Percentiles rank a stretch among this genome's conserved stretches.
phyloP scores from a whole-genome alignment of 2,888 invertebrate genomes.

The Selenia dentaria region DNA sequence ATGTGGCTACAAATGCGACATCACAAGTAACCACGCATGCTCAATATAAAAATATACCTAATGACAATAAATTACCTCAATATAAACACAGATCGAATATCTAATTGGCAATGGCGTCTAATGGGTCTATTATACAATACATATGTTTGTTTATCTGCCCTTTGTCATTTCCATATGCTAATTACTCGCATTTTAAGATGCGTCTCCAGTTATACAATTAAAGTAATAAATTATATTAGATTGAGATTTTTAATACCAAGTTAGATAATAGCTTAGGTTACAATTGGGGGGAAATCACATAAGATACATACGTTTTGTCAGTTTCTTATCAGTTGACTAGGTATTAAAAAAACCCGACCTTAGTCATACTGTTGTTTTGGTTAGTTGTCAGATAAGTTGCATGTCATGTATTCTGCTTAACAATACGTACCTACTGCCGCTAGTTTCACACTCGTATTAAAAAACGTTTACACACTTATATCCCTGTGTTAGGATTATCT shows the following conservation, averaged over 20 bases:
- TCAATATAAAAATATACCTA: slow-evolving; percentile 39
- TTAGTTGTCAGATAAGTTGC: slow-evolving; percentile 6
- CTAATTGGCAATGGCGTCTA: slow-evolving; percentile 39
- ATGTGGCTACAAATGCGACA: slow-evolving; percentile 40
- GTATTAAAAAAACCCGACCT: too few species aligned
- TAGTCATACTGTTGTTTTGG: neutral
- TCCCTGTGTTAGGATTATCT: too few species aligned
- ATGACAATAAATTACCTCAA: slow-evolving; percentile 39
- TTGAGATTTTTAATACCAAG: too few species aligned
- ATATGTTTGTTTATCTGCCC: slow-evolving; percentile 40
- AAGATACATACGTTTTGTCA: too few species aligned
- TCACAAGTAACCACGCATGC: slow-evolving; percentile 38
- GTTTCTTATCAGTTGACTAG: too few species aligned
- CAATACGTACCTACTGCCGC: neutral
- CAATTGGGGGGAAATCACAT: too few species aligned
- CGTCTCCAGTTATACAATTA: slow-evolving; percentile 20
- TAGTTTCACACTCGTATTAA: too few species aligned
- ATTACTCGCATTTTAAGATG: slow-evolving; percentile 34
- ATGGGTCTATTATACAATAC: slow-evolving; percentile 40
- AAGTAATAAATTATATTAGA: slow-evolving; percentile 7
- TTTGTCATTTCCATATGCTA: slow-evolving; percentile 39
- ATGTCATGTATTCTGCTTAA: slow-evolving; percentile 1
- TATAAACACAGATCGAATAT: slow-evolving; percentile 46
- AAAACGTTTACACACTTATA: too few species aligned
- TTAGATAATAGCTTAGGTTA: too few species aligned